Base-by-base conservation (phyloP, 2,113 vertebrate genomes). In the Scopus umbretta region DNA sequence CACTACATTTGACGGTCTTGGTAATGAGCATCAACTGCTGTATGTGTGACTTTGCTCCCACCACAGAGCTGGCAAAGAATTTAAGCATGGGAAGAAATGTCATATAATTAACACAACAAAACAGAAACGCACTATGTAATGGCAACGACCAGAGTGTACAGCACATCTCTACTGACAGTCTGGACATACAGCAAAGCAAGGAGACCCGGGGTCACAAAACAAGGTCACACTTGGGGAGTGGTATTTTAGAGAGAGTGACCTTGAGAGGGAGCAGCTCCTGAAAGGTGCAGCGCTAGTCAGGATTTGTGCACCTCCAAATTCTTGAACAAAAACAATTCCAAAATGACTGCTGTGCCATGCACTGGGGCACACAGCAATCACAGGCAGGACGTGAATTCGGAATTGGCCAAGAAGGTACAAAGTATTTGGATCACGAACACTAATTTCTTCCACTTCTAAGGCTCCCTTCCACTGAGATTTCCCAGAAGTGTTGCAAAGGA, bases 81-180 rank as follows among this genome's bases (percentile, higher is more conserved):
- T 42, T 40, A 27, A 56, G 36, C n/a, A 18, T 4, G 16, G n/a
- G 50, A 80, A 86, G 47, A 66, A 74, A 67, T 2, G 2, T 5
- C 40, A 13, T 0, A 5, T 3, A 32, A 34, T 40, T 25, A 43
- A 49, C 25, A 32, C 4, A 40, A 26, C 23, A 38, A 26, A 61
- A 8, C 0, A 70, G 47, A 73, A 80, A 55, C 10, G 6, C 8
- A 2, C 13, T 5, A 3, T 0, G 18, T 19, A 55, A 55, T 1
- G 2, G 56, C 38, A 65, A 58, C 1, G 7, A 40, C 16, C 19
- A 56, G 70, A 58, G 65, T 5, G 21, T 30, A 34, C 11, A 68
- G 71, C 30, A 29, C 32, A 20, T 3, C 53, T 13, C 62, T 58
- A 7, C n/a, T 3, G 7, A 32, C 20, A 2, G 2, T 7, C 10